Conservation (phyloP, 2,113 vertebrate genomes). For the Pantherophis guttatus region DNA sequence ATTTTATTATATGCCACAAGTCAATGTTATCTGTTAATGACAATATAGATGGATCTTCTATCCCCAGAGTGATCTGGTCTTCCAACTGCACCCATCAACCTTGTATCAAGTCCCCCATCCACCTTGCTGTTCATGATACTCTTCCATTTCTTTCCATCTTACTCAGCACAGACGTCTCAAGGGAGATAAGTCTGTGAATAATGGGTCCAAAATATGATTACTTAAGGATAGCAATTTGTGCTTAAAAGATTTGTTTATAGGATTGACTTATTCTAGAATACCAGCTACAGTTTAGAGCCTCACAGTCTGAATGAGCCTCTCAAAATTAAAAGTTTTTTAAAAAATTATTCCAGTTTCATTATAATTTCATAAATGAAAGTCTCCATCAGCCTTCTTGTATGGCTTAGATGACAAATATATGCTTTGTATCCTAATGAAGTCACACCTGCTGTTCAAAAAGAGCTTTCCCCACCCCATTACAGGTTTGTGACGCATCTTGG, state of each 20-base stretch:
- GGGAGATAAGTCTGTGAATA: not conserved
- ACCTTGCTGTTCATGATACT: not conserved
- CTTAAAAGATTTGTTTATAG: not conserved
- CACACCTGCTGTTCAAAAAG: no score
- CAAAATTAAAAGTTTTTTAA: not conserved
- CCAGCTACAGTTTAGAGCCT: not conserved
- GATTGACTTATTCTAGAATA: not conserved
- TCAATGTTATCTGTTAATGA: not conserved
- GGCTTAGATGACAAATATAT: no score
- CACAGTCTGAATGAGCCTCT: not conserved
- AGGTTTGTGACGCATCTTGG: no score
- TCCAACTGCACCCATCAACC: not conserved
- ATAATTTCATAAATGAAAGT: no score
- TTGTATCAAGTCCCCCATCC: not conserved
- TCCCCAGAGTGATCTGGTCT: not conserved
- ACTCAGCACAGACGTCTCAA: not conserved
- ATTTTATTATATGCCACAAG: not conserved
- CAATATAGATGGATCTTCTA: not conserved
- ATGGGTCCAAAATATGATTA: not conserved
- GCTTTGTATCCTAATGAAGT: no score
- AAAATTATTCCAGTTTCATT: no score
- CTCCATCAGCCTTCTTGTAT: no score
- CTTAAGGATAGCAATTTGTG: not conserved
- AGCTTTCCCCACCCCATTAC: no score
- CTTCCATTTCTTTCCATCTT: not conserved